Base-by-base conservation (phyloP, 2,797 vertebrate species). In the Onychomys torridus region DNA sequence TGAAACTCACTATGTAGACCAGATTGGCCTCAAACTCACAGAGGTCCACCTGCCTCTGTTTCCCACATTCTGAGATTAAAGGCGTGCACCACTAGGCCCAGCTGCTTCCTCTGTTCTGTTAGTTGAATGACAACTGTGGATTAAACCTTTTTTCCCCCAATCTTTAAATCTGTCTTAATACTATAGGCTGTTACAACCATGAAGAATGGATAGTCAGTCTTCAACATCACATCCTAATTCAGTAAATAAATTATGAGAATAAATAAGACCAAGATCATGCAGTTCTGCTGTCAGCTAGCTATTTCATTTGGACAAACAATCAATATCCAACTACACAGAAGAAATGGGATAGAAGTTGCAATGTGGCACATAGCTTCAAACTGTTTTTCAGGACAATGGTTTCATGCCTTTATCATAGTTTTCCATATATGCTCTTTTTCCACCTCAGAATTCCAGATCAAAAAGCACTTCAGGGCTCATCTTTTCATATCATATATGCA, bases 171-270 rank as follows among this genome's bases (percentile, higher is more conserved):
- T 27, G 0, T 52, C 32, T 55, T 43, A 61, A 59, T 81, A 21
- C 10, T 57, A 16, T 59, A 69, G n/a, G 12, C 25, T 49, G 32
- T 46, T 61, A 87, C 12, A 37, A 6, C 46, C 21, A 57, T 83
- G 34, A n/a, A 46, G 21, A 69, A n/a, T 67, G 34, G 4, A 55
- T 55, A 55, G 37, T 88, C 34, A 86, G 69, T 25, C 6, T 83
- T 92, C 81, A 79, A 27, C 34, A 49, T 25, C 34, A 71, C 0
- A 32, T 46, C 29, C 37, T 89, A 87, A 84, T 34, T 89, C 59
- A 77, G 52, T 77, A 25, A 81, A 81, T 57, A 79, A 78, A 76
- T 85, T 94, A 79, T 75, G 21, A 85, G n/a, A 93, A 77, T 85
- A 90, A 84, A 52, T 94, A 46, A 90, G 32, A 75, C 6, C 9